Percentiles rank a stretch among this genome's conserved stretches.
Evolutionary conservation across 2,888 invertebrate species (phyloP).

Genomic region (Meta bourneti): DNA sequence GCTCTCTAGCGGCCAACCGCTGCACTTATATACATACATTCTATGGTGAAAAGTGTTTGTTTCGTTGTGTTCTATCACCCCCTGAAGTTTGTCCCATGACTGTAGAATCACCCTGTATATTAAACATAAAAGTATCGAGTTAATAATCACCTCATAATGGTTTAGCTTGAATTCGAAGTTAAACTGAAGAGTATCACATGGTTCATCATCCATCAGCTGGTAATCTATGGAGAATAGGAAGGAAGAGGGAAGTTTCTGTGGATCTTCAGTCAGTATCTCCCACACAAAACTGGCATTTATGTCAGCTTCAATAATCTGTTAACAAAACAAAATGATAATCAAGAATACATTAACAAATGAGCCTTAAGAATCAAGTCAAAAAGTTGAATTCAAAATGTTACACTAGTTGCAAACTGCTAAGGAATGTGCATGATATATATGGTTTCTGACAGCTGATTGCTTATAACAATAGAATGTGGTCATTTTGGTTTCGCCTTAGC

Average conservation of each 20-base stretch:
- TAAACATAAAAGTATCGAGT: no score
- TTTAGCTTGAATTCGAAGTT: slow-evolving; percentile 88
- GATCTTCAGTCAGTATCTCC: slow-evolving; percentile 84
- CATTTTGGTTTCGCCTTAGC: no score
- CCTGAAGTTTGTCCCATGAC: no score
- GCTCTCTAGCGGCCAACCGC: no score
- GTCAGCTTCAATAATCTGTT: slow-evolving; percentile 87
- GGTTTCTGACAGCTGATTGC: not conserved
- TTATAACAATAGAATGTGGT: no score
- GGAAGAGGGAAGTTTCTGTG: slow-evolving; percentile 82
- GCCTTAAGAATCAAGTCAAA: not conserved
- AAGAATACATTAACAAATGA: not conserved
- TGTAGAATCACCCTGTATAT: no score
- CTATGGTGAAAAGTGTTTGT: no score
- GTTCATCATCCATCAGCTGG: slow-evolving; percentile 78
- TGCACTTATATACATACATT: no score
- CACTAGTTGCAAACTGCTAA: not conserved
- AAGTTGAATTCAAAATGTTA: not conserved
- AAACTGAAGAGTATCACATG: slow-evolving; percentile 83
- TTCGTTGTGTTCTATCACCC: no score
- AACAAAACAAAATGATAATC: slow-evolving; percentile 4
- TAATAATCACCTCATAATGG: slow-evolving; percentile 86
- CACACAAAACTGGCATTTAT: slow-evolving; percentile 91
- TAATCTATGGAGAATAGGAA: slow-evolving; percentile 86
- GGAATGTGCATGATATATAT: not conserved